Base-by-base conservation (phyloP, 2,797 vertebrate genomes). In the Rhinatrema bivittatum region DNA sequence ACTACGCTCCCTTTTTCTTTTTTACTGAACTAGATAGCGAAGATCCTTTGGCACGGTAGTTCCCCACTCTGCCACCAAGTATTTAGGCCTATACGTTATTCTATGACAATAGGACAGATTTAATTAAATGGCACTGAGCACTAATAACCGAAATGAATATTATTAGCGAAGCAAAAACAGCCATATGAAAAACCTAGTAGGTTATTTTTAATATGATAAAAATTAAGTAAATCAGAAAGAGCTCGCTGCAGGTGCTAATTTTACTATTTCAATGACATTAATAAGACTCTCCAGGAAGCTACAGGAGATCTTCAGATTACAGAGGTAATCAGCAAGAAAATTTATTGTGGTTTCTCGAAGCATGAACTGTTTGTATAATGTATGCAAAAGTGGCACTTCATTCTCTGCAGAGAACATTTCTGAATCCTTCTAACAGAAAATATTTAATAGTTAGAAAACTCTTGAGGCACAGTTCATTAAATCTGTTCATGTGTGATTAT, bases 341-440 rank as follows among this genome's bases (percentile, higher is more conserved):
- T 78, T 75, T 81, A 84, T 73, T 81, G 78, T 79, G 64, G 74
- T 68, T 78, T 80, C 67, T 54, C 4, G 16, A 74, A 77, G 76
- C 72, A 79, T 65, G 65, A 79, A 81, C 78, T 85, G 76, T 85
- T 86, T 85, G 72, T 47, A 39, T 81, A 81, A 84, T 81, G 51
- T 79, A 82, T 82, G 81, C 81, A 81, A 80, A 74, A 84, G 77
- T 82, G 80, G 72, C 60, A 82, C 80, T 86, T 81, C 81, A 79
- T 78, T 78, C 80, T 84, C 80, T 63, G 60, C 70, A 75, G 76
- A 68, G 78, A 82, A 81, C 76, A 79, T 81, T 76, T 78, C 74
- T 42, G 36, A 62, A 56, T 63, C 60, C 74, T 78, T 74, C 65
- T 55, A 76, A 81, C 39, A 72, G 70, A 86, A 80, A 82, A 85